A percentile compares a stretch with the other conserved stretches of the same genome.
Conservation (phyloP, 2,797 vertebrate genomes). For the Anableps anableps region DNA sequence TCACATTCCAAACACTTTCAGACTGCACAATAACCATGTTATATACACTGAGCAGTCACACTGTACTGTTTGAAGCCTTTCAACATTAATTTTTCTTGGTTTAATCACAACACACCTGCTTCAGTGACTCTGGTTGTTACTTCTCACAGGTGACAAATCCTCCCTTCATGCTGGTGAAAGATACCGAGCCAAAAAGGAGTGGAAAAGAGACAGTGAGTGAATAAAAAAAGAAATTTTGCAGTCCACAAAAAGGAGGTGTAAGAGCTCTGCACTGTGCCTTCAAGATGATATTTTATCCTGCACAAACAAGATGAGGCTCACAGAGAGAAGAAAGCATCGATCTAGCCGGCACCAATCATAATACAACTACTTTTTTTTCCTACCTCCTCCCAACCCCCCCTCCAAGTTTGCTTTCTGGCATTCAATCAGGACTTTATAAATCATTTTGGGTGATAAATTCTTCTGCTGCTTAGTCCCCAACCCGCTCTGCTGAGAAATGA, state of each 20-base stretch:
- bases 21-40: neutral
- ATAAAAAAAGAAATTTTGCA: slow-evolving; percentile 51
- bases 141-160: slow-evolving; percentile 43
- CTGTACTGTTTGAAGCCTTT: slow-evolving; percentile 7
- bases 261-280: slow-evolving; percentile 52
- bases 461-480: slow-evolving; percentile 58
- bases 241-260: slow-evolving; percentile 54
- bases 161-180: slow-evolving; percentile 28
- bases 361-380: slow-evolving; percentile 67
- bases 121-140: slow-evolving; percentile 43
- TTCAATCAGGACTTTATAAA: slow-evolving; percentile 79
- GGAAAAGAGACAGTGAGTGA: slow-evolving; percentile 31
- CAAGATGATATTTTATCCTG: slow-evolving; percentile 76
- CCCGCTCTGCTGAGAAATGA: slow-evolving; percentile 54
- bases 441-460: slow-evolving; percentile 74
- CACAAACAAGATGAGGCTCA: slow-evolving; percentile 75
- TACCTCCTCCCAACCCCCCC: neutral
- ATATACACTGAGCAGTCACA: neutral
- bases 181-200: slow-evolving; percentile 9
- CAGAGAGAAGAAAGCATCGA: slow-evolving; percentile 71
- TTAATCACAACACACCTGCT: slow-evolving; percentile 37
- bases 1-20: neutral
- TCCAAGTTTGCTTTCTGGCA: slow-evolving; percentile 76
- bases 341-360: slow-evolving; percentile 71
- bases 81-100: slow-evolving; percentile 27